phyloP scores from a whole-genome alignment of 2,888 invertebrate genomes.

The Caenorhabditis virilis region DNA sequence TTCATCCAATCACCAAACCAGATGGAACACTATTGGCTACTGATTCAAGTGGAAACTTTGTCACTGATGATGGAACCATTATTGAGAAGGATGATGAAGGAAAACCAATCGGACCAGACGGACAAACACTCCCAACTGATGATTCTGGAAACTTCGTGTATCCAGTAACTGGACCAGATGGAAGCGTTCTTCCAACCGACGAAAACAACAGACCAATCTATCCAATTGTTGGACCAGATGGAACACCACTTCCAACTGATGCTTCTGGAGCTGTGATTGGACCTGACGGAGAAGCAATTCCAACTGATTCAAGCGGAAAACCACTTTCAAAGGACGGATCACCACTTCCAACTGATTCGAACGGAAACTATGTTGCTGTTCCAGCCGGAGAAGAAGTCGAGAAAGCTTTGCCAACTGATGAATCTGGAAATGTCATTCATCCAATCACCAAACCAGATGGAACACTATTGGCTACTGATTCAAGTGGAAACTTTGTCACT shows the following conservation, averaged over 20 bases:
- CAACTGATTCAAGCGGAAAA: slow-evolving; percentile 19
- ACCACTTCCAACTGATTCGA: slow-evolving; percentile 37
- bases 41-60: slow-evolving; percentile 17
- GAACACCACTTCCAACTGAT: slow-evolving; percentile 27
- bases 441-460: slow-evolving; percentile 16
- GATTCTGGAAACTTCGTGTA: slow-evolving; percentile 19
- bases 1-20: slow-evolving; percentile 10
- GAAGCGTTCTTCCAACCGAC: slow-evolving; percentile 16
- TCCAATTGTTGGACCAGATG: slow-evolving; percentile 30
- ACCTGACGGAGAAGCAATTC: slow-evolving; percentile 26
- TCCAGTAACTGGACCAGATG: slow-evolving; percentile 31
- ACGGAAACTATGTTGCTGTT: slow-evolving; percentile 25
- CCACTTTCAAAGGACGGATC: slow-evolving; percentile 24
- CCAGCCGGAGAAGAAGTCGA: background rate
- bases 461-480: slow-evolving; percentile 12
- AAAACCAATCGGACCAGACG: slow-evolving; percentile 33
- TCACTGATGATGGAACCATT: slow-evolving; percentile 15
- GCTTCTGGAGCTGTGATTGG: slow-evolving; percentile 14
- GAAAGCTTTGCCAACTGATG: slow-evolving; percentile 13
- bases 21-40: slow-evolving; percentile 14
- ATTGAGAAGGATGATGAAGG: slow-evolving; percentile 18
- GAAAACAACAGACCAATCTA: slow-evolving; percentile 9
- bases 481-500: slow-evolving; percentile 9
- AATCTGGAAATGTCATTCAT: slow-evolving; percentile 28
- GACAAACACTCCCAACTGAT: slow-evolving; percentile 22